Base-by-base conservation (phyloP, 2,888 invertebrate genomes). In the Strigamia transsilvanica region DNA sequence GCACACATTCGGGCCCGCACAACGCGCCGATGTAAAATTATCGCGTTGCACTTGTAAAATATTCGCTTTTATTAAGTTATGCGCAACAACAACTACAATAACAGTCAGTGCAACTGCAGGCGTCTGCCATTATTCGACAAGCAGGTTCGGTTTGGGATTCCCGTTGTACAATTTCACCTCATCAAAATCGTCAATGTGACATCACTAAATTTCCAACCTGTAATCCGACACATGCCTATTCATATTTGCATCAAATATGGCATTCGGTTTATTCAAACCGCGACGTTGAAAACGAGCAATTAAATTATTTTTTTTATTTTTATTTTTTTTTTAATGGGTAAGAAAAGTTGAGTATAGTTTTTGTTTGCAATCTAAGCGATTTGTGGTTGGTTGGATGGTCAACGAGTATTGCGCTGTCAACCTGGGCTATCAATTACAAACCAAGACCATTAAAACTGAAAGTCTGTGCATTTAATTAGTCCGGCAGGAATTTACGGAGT, bases 401-500 rank as follows among this genome's bases (percentile, higher is more conserved):
- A 66, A 66, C 15, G n/a, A 15, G 51, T 51, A 51, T 15, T 18
- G n/a, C 66, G 66, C 66, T 23, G 66, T 66, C 66, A 9, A 27
- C 27, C 10, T 27, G 15, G 23, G 32, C 27, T 66, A 66, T 66
- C 66, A 66, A 66, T 66, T 66, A 66, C 66, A 66, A 66, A 66
- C 66, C 66, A 15, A 66, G 66, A 32, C 66, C 66, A 66, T 66
- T 66, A 66, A 66, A 66, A 66, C 27, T 66, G 66, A 27, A 66
- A 27, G 66, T 66, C 27, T 66, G 23, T 66, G 66, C 66, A 66
- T 66, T 66, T 66, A 66, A 66, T 66, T 66, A 66, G 66, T 66
- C 66, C 66, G 66, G 66, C 66, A 66, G 66, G 66, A 66, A 66
- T 66, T 66, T 66, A 66, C 66, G 66, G 66, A 66, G 66, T 27